phyloP scores from a whole-genome alignment of 2,888 invertebrate genomes.

The Cristatella mucedo region DNA sequence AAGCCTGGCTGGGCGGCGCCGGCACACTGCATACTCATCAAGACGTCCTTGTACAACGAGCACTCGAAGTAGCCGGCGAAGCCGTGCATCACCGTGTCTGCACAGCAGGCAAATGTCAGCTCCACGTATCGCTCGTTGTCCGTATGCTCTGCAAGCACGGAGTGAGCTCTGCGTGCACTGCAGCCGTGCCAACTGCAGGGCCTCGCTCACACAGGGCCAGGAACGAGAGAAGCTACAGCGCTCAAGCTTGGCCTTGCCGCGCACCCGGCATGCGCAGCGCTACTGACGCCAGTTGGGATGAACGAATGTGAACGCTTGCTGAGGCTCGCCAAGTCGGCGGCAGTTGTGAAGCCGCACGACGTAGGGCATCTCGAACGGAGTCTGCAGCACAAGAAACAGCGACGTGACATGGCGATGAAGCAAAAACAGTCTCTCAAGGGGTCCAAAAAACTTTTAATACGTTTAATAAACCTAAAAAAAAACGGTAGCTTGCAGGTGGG shows the following conservation, averaged over 20 bases:
- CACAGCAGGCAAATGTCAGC: constrained; percentile 52
- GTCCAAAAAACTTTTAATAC: no score
- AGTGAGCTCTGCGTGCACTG: not conserved
- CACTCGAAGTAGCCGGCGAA: constrained; percentile 92
- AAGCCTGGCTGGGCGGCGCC: not conserved
- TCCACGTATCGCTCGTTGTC: constrained; percentile 60
- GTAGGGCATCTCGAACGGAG: constrained; percentile 64
- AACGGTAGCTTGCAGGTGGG: no score
- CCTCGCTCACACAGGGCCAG: no score
- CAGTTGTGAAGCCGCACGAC: constrained; percentile 79
- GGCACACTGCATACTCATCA: constrained; percentile 43
- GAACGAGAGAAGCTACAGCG: no score
- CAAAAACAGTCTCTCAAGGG: no score
- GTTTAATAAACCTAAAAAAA: no score
- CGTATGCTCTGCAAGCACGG: constrained; percentile 17
- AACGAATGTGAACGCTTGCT: constrained; percentile 65
- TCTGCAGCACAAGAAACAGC: constrained; percentile 30
- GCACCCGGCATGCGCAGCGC: not conserved
- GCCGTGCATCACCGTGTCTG: constrained; percentile 72
- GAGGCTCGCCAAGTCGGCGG: constrained; percentile 56
- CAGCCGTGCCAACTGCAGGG: no score
- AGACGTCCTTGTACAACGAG: constrained; percentile 67
- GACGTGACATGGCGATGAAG: no score
- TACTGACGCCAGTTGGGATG: constrained; percentile 64
- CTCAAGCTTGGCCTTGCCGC: no score